Base-by-base conservation (phyloP, 2,113 vertebrate species). In the Bubo blakistoni region DNA sequence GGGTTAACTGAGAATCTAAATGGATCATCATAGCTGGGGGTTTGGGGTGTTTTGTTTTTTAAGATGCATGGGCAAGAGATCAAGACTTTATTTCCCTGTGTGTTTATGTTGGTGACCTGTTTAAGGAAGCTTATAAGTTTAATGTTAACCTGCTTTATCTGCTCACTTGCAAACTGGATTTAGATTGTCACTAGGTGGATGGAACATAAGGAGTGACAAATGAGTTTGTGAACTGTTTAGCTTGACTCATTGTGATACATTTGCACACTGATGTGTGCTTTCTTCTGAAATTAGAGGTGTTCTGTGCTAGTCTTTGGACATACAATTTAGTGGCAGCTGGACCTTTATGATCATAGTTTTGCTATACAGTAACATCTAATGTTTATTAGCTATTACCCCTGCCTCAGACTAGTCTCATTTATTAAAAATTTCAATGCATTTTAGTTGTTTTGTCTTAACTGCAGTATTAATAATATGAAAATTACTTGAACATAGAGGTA, bases 131-230 rank as follows among this genome's bases (percentile, higher is more conserved):
- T 32, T 10, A 0, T 2, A 16, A 27, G 44, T 80, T 88, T 51
- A 57, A 66, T 5, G 67, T 73, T 88, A 59, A 94, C 38, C 70
- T 84, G 46, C 83, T 91, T 83, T 86, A 78, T 77, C 80, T 91
- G 25, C 67, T 92, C 7, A 2, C 27, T 66, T 61, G 72, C 46
- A 70, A 40, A 47, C 38, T 11, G 24, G 13, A 27, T 86, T 73
- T 58, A 85, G 69, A 17, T 78, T 73, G 77, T 58, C 16, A 32
- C 69, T 65, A 44, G 18, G 51, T 66, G 63, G 58, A 51, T 57
- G 49, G 73, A 61, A 21, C 51, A 26, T 27, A 13, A 36, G 65
- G 58, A 74, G 61, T 24, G 61, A 27, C 67, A 55, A 30, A 49
- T 34, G 84, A 51, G n/a, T 66, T 29, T 57, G 59, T 67, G 76